Evolutionary conservation across 2,888 invertebrate species (phyloP), one percentile per base, ranked within the genome.

Genomic region (Adineta ricciae): DNA sequence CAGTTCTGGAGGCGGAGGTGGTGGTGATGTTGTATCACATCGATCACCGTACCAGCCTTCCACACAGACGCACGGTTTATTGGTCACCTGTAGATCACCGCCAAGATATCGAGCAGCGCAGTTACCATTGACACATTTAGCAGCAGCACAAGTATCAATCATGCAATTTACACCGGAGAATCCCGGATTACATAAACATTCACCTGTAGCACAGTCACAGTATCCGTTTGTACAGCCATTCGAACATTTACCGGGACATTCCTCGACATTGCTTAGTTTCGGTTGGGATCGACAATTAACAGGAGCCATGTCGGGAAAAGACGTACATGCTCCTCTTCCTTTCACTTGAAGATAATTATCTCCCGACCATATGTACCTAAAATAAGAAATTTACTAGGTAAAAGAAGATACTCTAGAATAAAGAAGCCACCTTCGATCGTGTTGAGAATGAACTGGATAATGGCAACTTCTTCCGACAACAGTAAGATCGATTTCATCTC

Each of bases 61-160:
- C 8, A n/a, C 27, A 16, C 78, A 82, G 14, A 82, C 78, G 41
- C 78, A 82, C 41, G 38, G 38, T n/a, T 82, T 82, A 41, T 41
- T 41, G 24, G 78, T 82, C 9, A 46, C 78, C 24, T 3, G 41
- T 21, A 82, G n/a, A n/a, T 82, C 46, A 41, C 19, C 11, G 11
- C 78, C 78, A 41, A 82, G 46, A 82, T 82, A 82, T 82, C 24
- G 38, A 41, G 78, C 38, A 41, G n/a, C 38, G 41, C 78, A 82
- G n/a, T 41, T 46, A 27, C 78, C 78, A 41, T 82, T 41, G 24
- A 82, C 41, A 14, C 78, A 82, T n/a, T n/a, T 14, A 41, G 78
- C 38, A 78, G 38, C 41, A 24, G 16, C 38, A 82, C 78, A 82
- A n/a, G n/a, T 41, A 7, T 82, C 78, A 82, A 38, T 82, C 24